Conservation (phyloP, 2,797 vertebrate species). For the Anas georgica region DNA sequence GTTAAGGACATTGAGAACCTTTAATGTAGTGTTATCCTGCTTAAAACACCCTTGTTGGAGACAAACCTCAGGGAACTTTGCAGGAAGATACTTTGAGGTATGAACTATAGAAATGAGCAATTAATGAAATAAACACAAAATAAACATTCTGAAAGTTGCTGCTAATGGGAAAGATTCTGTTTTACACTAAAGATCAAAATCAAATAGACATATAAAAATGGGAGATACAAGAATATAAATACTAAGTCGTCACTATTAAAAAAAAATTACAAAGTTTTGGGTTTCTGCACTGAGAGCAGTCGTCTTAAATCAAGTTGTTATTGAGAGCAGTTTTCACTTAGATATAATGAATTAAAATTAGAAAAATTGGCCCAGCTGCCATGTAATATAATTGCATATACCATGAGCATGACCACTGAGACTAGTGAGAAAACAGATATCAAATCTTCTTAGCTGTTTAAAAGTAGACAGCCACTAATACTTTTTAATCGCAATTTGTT, state of each 20-base stretch:
- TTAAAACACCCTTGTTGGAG: neutral
- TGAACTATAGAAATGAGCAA: neutral
- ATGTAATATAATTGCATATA: neutral
- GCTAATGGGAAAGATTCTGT: neutral
- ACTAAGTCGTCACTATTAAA: neutral
- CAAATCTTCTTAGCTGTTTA: constrained; percentile 6
- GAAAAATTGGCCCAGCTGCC: neutral
- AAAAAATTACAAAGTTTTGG: neutral
- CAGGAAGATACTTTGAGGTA: neutral
- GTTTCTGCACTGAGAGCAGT: neutral
- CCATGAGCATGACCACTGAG: neutral
- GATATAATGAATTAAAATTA: neutral
- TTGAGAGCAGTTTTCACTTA: neutral
- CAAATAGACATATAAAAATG: neutral
- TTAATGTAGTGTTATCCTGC: neutral
- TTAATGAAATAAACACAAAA: neutral
- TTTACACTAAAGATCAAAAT: neutral
- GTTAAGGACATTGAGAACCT: neutral
- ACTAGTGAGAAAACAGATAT: constrained; percentile 37
- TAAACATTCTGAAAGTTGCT: neutral
- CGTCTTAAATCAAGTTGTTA: constrained; percentile 3
- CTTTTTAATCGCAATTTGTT: constrained; percentile 77
- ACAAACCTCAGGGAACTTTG: neutral
- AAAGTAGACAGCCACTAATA: constrained; percentile 18
- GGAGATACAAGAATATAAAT: neutral